Evolutionary conservation across 2,797 vertebrate genomes (phyloP).

Genomic region (Meda fulgida): DNA sequence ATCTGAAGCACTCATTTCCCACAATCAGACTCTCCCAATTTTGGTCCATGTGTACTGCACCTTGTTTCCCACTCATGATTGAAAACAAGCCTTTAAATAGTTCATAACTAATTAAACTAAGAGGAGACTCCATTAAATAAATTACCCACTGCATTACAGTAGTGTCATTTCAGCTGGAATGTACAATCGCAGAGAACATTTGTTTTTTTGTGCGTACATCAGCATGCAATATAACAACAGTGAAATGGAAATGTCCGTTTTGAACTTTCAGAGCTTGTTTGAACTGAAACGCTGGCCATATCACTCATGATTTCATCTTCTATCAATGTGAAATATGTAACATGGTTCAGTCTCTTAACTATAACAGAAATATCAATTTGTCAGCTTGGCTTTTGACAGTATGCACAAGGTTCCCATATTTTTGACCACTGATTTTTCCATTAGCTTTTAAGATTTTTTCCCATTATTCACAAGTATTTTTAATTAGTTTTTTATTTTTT

Average conservation of each 20-base stretch:
- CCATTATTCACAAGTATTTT: not conserved
- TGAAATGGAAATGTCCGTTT: conserved; percentile 1
- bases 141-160: conserved; percentile 37
- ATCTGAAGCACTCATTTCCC: conserved; percentile 3
- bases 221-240: conserved; percentile 37
- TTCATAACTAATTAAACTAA: conserved; percentile 51
- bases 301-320: not conserved
- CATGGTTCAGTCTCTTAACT: not conserved
- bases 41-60: conserved; percentile 37
- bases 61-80: conserved; percentile 21
- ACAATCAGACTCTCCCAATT: not conserved
- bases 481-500: not conserved
- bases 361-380: not conserved
- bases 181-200: conserved; percentile 39
- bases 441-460: not conserved
- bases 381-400: not conserved
- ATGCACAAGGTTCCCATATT: not conserved
- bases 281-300: not conserved
- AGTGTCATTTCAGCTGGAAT: conserved; percentile 29
- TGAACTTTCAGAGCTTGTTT: conserved; percentile 20
- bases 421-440: not conserved
- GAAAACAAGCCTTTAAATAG: conserved; percentile 46
- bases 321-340: not conserved
- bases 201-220: not conserved
- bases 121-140: conserved; percentile 43